phyloP scores from a whole-genome alignment of 1,140 invertebrate species.

The Anthonomus grandis region DNA sequence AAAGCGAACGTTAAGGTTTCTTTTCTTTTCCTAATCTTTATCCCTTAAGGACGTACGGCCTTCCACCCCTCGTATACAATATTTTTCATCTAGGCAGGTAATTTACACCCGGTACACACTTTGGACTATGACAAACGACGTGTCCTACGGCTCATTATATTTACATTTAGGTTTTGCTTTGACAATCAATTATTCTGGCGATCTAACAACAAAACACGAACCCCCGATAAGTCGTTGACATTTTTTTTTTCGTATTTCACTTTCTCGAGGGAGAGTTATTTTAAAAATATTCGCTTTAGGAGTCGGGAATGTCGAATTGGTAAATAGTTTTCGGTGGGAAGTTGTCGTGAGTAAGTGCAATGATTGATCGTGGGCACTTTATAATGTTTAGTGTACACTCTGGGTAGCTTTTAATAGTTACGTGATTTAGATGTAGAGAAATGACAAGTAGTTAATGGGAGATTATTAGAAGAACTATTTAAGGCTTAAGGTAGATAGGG shows the following conservation, averaged over 20 bases:
- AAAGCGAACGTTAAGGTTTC: too few relatives aligned
- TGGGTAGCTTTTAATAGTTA: neutral
- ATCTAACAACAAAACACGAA: conserved; percentile 14
- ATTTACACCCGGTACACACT: too few relatives aligned
- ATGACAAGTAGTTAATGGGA: too few relatives aligned
- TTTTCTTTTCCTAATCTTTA: too few relatives aligned
- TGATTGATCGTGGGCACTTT: conserved; percentile 15
- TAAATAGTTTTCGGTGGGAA: conserved; percentile 13
- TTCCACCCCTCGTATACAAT: too few relatives aligned
- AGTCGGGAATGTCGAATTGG: too few relatives aligned
- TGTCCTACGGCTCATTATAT: conserved; percentile 20
- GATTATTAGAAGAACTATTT: too few relatives aligned
- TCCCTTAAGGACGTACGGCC: too few relatives aligned
- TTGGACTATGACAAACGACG: conserved; percentile 14
- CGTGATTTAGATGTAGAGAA: conserved; percentile 9
- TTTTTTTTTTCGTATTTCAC: conserved; percentile 6
- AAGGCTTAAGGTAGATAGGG: too few relatives aligned
- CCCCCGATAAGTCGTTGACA: conserved; percentile 20
- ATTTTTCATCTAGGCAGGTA: too few relatives aligned
- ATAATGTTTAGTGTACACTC: neutral
- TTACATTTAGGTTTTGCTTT: conserved; percentile 23
- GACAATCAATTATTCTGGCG: conserved; percentile 21
- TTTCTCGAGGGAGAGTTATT: conserved; percentile 9
- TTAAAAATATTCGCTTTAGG: too few relatives aligned
- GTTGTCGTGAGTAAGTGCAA: conserved; percentile 14